Percentiles rank a stretch among this genome's conserved stretches.
Evolutionary conservation across 2,113 vertebrate genomes (phyloP).

Genomic region (Eretmochelys imbricata): DNA sequence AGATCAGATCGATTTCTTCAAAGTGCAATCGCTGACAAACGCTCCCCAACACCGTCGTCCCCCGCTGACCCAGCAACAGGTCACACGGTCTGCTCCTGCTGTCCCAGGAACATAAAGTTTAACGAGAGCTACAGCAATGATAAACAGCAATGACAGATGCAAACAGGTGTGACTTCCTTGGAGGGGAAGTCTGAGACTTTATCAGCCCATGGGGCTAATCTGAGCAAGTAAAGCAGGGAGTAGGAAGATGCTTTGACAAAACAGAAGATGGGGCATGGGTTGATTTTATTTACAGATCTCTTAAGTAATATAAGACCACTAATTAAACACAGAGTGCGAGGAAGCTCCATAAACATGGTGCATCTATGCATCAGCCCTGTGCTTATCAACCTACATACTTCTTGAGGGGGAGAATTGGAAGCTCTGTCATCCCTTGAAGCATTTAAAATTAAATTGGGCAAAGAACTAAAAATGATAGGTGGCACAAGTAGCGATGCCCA

Average conservation of each 20-base stretch:
- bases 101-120: background rate
- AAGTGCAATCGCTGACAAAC: background rate
- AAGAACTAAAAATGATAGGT: background rate
- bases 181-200: background rate
- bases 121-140: background rate
- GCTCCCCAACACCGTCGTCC: background rate
- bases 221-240: background rate
- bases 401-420: background rate
- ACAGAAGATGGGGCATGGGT: background rate
- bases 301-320: background rate
- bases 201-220: accelerated
- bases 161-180: background rate
- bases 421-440: background rate
- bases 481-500: background rate
- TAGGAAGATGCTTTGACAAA: accelerated
- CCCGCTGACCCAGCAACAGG: background rate
- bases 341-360: background rate
- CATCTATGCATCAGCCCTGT: background rate
- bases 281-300: background rate
- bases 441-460: background rate
- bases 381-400: background rate
- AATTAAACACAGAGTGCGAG: background rate
- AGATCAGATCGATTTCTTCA: background rate
- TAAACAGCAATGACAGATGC: background rate
- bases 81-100: background rate